Base-by-base conservation (phyloP, 53 echinoderm and acorn worm species). In the Actinopyga echinites region DNA sequence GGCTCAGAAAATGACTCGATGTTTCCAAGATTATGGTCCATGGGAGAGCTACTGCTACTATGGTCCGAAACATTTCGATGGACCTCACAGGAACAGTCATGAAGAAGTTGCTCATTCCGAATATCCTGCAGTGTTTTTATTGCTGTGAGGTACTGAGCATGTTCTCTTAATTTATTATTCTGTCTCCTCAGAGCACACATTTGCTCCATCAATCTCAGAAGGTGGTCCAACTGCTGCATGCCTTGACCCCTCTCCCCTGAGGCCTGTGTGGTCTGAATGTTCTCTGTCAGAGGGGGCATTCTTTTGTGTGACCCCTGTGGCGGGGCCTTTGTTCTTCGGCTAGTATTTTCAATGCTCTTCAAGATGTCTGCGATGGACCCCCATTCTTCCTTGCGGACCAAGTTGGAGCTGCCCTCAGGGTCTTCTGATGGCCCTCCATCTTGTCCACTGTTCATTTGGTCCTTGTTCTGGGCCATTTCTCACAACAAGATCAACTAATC, bases 121-220 rank as follows among this genome's bases (percentile, higher is more conserved):
- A 96, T 85, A 42, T 92, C 93, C 74, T 96, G 93, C 49, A 95
- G 81, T 62, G 91, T 91, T 71, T 93, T 93, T 81, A 96, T 93
- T 10, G 96, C 96, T 2, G 85, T 82, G 5, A 90, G 86, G 64
- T 96, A 96, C 88, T 96, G 91, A 19, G 96, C 93, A 22, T 93
- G 93, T 69, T 96, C 96, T 4, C 93, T 80, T 3, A 96, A 68
- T 52, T 90, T 91, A 19, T 91, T 87, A 74, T 93, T 96, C 81
- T 96, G 96, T 60, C 84, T 73, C 86, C 91, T 86, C 40, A 96
- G 65, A 4, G 86, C 87, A 67, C 96, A 96, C 96, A 96, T 96
- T 65, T 96, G 96, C 38, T 96, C 96, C 96, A 96, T 96, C 79
- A 96, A 82, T 35, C 93, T 82, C 36, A 96, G 58, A 1, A 96